phyloP scores from a whole-genome alignment of 37 sponge, comb jelly and placozoan species.

The Halisarca cf. caerulea region DNA sequence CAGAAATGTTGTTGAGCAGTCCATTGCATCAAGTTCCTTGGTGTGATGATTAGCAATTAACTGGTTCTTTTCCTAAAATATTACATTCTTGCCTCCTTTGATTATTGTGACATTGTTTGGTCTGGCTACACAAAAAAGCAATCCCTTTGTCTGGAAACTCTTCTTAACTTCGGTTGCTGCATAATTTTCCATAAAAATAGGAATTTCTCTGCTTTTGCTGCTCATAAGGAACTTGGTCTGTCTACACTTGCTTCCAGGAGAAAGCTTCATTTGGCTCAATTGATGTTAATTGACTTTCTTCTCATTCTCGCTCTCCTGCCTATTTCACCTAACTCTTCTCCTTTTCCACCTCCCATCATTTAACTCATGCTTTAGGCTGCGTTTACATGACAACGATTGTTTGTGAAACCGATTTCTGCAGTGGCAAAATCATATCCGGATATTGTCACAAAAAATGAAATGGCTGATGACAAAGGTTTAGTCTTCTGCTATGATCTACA shows the following conservation, averaged over 20 bases:
- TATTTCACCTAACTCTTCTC: background rate
- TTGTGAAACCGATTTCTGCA: too few relatives aligned
- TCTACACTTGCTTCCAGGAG: background rate
- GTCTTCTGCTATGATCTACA: too few relatives aligned
- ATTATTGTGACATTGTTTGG: slow-evolving; percentile 9
- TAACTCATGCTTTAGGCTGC: too few relatives aligned
- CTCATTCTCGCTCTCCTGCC: background rate
- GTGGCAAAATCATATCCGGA: too few relatives aligned
- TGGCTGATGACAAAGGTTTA: too few relatives aligned
- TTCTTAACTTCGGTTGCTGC: background rate
- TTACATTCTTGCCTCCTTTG: background rate
- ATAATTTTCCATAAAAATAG: background rate
- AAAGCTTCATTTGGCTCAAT: background rate
- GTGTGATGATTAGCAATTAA: background rate
- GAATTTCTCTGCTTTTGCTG: background rate
- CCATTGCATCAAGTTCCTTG: background rate
- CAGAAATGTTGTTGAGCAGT: background rate
- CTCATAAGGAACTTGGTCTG: background rate
- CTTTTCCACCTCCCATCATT: too few relatives aligned
- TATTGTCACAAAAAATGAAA: too few relatives aligned
- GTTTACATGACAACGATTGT: too few relatives aligned
- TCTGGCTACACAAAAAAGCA: background rate
- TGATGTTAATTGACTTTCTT: background rate
- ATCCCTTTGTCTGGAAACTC: background rate
- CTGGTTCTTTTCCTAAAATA: background rate